Conservation (phyloP, 2,797 vertebrate species). For the Hylomyscus alleni region DNA sequence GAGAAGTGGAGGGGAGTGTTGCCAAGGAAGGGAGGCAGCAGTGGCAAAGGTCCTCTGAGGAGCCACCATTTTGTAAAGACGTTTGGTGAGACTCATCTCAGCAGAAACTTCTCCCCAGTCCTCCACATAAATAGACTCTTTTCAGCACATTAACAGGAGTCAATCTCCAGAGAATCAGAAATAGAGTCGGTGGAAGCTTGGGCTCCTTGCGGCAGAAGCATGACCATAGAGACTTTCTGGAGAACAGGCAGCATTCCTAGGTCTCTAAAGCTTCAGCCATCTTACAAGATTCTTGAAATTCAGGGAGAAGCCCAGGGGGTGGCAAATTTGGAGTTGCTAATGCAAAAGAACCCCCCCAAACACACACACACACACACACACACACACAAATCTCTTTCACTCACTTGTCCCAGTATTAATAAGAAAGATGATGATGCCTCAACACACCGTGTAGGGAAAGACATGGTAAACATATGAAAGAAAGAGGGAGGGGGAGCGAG, state of each 20-base stretch:
- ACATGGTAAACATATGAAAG: background rate
- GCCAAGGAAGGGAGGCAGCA: too few relatives aligned
- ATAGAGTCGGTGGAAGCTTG: background rate
- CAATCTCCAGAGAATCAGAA: background rate
- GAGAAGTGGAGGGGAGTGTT: background rate
- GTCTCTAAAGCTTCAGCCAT: conserved; percentile 56
- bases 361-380: background rate
- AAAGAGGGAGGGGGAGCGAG: background rate
- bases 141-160: background rate
- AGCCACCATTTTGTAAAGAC: background rate
- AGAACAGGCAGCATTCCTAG: background rate
- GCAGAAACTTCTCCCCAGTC: conserved; percentile 24
- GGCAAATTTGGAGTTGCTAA: conserved; percentile 9
- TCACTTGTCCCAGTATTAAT: conserved; percentile 22
- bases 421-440: conserved; percentile 17
- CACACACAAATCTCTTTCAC: background rate
- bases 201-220: conserved; percentile 9
- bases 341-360: background rate
- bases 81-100: background rate
- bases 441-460: background rate
- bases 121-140: background rate
- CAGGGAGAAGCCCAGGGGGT: background rate
- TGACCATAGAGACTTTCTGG: background rate
- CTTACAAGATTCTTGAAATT: conserved; percentile 35
- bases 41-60: background rate